Percentiles rank a stretch among this genome's conserved stretches.
These are phyloP conservation scores for Sesia bembeciformis DNA, from an alignment of 2,888 invertebrate species.

Conservation along the genomic window DNA sequence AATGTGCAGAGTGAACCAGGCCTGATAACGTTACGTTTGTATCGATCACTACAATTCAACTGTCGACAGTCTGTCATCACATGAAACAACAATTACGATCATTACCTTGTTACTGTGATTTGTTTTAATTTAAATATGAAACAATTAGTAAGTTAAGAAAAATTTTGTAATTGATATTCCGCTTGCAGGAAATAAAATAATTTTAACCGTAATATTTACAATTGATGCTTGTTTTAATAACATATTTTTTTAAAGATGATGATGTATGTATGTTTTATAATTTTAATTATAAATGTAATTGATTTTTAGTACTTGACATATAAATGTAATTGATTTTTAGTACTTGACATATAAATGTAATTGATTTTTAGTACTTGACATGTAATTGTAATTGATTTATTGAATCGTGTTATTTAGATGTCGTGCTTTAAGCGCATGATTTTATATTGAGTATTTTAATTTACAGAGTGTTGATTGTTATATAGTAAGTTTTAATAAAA, in stretches of 20 bases:
- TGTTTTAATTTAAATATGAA: conserved; percentile 49
- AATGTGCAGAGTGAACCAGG: no score
- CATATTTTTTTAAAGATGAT: background rate
- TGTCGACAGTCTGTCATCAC: no score
- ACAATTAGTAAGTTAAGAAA: conserved; percentile 21
- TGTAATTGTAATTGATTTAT: conserved; percentile 28
- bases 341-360: conserved; percentile 15
- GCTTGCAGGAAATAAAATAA: conserved; percentile 28
- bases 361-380: conserved; percentile 20
- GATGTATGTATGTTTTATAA: conserved; percentile 28
- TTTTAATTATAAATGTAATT: background rate
- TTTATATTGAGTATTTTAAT: conserved; percentile 53
- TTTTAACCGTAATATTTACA: background rate
- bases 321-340: conserved; percentile 6
- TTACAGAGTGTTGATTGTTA: conserved; percentile 45
- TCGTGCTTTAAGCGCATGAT: conserved; percentile 67
- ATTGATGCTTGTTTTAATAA: background rate
- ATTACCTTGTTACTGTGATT: conserved; percentile 69
- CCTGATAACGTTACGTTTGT: no score
- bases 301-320: background rate
- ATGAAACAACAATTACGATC: conserved; percentile 1
- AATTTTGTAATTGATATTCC: conserved; percentile 44
- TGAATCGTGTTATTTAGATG: conserved; percentile 44
- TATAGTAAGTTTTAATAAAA: conserved; percentile 45
- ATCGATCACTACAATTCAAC: no score